phyloP scores from a whole-genome alignment of 2,888 invertebrate species.

The Anthophora plumipes region DNA sequence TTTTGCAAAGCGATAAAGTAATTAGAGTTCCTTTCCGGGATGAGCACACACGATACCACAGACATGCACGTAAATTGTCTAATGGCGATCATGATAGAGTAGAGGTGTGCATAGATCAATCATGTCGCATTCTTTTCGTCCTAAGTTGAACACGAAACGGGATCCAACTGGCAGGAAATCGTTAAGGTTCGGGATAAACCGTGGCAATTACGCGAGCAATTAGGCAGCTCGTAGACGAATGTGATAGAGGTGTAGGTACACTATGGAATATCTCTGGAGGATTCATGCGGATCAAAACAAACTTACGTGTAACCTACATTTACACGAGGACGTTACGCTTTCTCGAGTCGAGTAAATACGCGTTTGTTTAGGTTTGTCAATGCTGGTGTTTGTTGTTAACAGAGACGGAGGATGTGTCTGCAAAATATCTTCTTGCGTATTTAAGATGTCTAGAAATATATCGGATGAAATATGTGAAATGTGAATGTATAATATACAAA shows the following conservation, averaged over 20 bases:
- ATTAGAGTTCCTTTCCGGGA: constrained; percentile 51
- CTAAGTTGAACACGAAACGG: constrained; percentile 20
- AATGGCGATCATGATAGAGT: constrained; percentile 50
- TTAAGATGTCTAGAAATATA: too few species aligned
- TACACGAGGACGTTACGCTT: constrained; percentile 42
- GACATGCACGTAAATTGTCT: constrained; percentile 49
- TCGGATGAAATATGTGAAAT: too few species aligned
- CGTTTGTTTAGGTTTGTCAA: constrained; percentile 31
- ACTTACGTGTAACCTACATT: constrained; percentile 38
- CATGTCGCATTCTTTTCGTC: constrained; percentile 17
- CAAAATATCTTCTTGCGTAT: too few species aligned
- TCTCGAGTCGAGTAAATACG: constrained; percentile 5
- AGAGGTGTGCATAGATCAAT: constrained; percentile 52
- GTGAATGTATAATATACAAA: too few species aligned
- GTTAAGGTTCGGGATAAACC: constrained; percentile 28
- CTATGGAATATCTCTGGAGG: neutral
- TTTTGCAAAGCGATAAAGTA: constrained; percentile 36
- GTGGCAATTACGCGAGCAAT: constrained; percentile 39
- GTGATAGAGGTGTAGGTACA: neutral
- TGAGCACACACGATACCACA: constrained; percentile 18
- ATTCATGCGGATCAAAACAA: constrained; percentile 35
- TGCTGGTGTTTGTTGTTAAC: neutral
- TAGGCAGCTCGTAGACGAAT: constrained; percentile 19
- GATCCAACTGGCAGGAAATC: constrained; percentile 29
- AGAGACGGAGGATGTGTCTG: too few species aligned